Evolutionary conservation across 1,140 invertebrate genomes (phyloP), one percentile per base, ranked within the genome.

Genomic region (Meloidogyne exigua): DNA sequence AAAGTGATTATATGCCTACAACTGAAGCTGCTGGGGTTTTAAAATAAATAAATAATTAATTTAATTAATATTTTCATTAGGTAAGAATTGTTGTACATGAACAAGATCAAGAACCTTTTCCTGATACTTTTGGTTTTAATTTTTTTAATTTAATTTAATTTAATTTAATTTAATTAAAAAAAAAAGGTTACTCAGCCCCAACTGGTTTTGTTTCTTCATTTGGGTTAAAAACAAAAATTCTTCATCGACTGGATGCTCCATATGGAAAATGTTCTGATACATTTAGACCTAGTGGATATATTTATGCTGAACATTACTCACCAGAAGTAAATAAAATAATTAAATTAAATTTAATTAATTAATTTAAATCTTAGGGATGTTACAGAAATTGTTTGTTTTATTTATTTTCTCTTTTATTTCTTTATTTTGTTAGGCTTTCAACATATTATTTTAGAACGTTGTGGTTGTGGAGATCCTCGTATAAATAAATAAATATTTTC

Each of bases 131-230:
- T 74, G 84, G 72, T 64, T 36, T 72, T 15, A 80, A 75, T 42
- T 72, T 26, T 39, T 65, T 70, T 15, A 76, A 75, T 13, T 81
- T 71, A 49, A 80, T 21, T 32, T 32, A 32, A 32, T 32, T 32
- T 3, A n/a, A n/a, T 3, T 32, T 32, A 32, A 32, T 32, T 32
- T 25, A 26, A n/a, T 11, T 11, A 79, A 44, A 78, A 77, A 18
- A 78, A 82, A 64, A 32, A 72, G 84, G 85, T 28, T 87, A 88
- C 64, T 75, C 68, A 23, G 85, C 85, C 9, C 85, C 85, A 0
- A 85, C 82, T 63, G 86, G 86, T n/a, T 87, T 88, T 74, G 79
- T 87, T 25, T 88, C 86, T 7, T 84, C 81, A 26, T 87, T 87
- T 71, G 85, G 85, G n/a, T 70, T 87, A 18, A 87, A 87, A 83